phyloP scores from a whole-genome alignment of 2,797 vertebrate genomes.

The Morus bassanus region DNA sequence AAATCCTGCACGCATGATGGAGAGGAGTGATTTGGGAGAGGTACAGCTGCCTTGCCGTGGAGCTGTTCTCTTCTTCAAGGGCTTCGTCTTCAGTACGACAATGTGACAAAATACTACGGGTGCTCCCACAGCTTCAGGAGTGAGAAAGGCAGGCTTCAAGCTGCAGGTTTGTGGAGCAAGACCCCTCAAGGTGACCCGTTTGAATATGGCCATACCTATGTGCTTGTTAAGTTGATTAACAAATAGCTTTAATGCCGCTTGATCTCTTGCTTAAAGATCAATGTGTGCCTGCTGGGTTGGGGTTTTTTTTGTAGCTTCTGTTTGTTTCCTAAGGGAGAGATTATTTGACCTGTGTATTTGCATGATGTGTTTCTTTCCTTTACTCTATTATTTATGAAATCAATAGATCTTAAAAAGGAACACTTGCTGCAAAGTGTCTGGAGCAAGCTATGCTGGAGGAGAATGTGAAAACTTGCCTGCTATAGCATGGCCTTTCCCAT shows the following conservation, averaged over 20 bases:
- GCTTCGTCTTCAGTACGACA: background rate
- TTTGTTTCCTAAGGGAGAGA: slow-evolving; percentile 15
- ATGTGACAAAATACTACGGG: background rate
- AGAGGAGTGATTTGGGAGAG: background rate
- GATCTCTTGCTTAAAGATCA: slow-evolving; percentile 15
- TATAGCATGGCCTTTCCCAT: background rate
- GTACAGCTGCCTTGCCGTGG: background rate
- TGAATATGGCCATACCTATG: background rate
- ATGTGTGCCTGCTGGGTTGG: background rate
- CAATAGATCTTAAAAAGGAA: slow-evolving; percentile 36
- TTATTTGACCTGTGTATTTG: slow-evolving; percentile 24
- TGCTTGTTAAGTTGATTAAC: background rate
- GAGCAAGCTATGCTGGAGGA: background rate
- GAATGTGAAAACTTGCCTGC: background rate
- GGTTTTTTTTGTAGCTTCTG: background rate
- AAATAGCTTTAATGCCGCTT: background rate
- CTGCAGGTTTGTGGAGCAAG: background rate
- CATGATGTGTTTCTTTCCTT: slow-evolving; percentile 10
- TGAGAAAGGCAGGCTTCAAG: background rate
- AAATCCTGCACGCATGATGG: accelerated
- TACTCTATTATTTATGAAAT: slow-evolving; percentile 48
- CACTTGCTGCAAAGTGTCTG: background rate
- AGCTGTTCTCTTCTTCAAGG: background rate
- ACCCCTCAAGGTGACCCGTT: background rate
- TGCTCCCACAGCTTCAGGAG: background rate